Conservation (phyloP, 2,113 vertebrate genomes). For the Mustela nigripes region DNA sequence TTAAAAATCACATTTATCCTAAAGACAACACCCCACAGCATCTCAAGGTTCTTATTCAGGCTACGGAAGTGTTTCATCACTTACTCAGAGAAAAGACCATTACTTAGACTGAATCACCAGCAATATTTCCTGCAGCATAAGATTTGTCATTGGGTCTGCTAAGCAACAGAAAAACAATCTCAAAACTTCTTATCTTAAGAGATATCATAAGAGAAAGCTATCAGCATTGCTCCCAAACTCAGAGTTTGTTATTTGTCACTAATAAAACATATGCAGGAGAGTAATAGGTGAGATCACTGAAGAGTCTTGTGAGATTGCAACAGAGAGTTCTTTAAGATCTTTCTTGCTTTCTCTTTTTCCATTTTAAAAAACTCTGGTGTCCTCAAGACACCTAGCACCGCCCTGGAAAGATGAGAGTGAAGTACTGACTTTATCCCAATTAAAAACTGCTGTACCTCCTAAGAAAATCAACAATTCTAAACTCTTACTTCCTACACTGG, state of each 20-base stretch:
- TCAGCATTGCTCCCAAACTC: neutral
- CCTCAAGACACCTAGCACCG: neutral
- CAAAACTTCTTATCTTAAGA: slow-evolving; percentile 72
- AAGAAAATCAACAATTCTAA: slow-evolving; percentile 49
- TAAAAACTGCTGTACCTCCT: neutral
- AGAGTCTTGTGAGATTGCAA: neutral
- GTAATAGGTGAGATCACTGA: neutral
- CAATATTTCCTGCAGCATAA: slow-evolving; percentile 68
- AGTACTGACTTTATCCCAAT: slow-evolving; percentile 19
- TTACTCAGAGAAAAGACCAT: slow-evolving; percentile 77
- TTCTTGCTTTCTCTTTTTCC: slow-evolving; percentile 48
- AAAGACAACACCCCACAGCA: slow-evolving; percentile 62
- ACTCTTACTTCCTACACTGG: neutral
- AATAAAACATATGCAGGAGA: neutral
- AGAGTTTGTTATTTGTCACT: neutral
- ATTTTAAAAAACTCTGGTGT: slow-evolving; percentile 1
- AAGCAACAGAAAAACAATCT: slow-evolving; percentile 77
- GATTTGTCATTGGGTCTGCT: slow-evolving; percentile 71
- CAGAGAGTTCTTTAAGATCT: neutral
- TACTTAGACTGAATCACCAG: slow-evolving; percentile 71
- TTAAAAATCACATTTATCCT: slow-evolving; percentile 69
- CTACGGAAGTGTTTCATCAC: slow-evolving; percentile 74
- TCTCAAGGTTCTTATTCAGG: slow-evolving; percentile 39
- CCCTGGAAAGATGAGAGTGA: neutral
- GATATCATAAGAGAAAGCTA: slow-evolving; percentile 45